phyloP scores from a whole-genome alignment of 2,888 invertebrate genomes.

The Nephrotoma flavescens region DNA sequence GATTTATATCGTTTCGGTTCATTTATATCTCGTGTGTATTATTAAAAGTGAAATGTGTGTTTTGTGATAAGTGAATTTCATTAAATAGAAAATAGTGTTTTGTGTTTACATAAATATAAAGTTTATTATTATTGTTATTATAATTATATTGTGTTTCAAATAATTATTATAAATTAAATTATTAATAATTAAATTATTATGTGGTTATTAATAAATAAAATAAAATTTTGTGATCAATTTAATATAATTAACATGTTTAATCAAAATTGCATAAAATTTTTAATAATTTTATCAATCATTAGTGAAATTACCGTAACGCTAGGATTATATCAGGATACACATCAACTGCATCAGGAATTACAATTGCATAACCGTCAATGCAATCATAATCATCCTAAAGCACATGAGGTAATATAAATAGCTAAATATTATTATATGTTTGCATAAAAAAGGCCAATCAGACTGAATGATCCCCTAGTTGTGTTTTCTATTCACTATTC shows the following conservation, averaged over 20 bases:
- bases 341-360: neutral
- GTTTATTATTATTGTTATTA: neutral
- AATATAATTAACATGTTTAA: neutral
- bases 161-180: neutral
- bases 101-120: neutral
- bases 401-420: conserved; percentile 41
- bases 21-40: neutral
- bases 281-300: neutral
- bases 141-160: neutral
- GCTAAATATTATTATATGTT: no score
- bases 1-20: neutral
- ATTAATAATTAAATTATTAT: neutral
- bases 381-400: conserved; percentile 49
- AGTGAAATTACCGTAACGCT: neutral
- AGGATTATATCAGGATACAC: neutral
- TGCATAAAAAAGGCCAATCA: neutral
- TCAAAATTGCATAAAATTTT: neutral
- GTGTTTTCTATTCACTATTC: neutral
- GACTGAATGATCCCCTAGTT: neutral
- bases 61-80: neutral
- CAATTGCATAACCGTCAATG: conserved; percentile 32
- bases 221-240: neutral
- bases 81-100: neutral
- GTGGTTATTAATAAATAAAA: neutral
- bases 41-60: neutral